phyloP scores from a whole-genome alignment of 2,888 invertebrate genomes.

The Pomacea canaliculata region DNA sequence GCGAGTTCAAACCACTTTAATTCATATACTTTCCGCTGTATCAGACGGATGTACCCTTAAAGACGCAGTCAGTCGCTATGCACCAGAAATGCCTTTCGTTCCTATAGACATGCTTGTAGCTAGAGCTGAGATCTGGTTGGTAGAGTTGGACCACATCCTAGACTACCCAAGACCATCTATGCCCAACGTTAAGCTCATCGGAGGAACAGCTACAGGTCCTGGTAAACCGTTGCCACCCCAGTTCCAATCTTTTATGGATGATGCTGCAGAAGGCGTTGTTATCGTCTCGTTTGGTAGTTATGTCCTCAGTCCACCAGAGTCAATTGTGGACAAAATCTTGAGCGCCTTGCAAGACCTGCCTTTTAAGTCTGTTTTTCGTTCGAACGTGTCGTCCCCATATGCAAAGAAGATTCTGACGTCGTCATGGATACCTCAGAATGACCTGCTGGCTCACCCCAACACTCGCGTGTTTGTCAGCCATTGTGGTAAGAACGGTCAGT shows the following conservation, averaged over 20 bases:
- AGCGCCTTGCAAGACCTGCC: conserved; percentile 30
- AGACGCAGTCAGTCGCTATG: conserved; percentile 28
- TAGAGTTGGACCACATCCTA: conserved; percentile 38
- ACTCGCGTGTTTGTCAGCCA: conserved; percentile 48
- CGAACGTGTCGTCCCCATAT: conserved; percentile 30
- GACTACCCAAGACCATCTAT: conserved; percentile 39
- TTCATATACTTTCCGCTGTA: background rate
- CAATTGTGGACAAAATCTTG: conserved; percentile 25
- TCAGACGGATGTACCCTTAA: conserved; percentile 2
- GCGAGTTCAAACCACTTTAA: conserved; percentile 21
- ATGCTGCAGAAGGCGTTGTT: conserved; percentile 35
- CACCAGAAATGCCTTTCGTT: conserved; percentile 35
- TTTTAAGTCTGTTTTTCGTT: conserved; percentile 30
- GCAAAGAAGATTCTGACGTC: conserved; percentile 33
- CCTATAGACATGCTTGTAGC: conserved; percentile 30
- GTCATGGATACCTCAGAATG: conserved; percentile 52
- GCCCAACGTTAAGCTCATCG: conserved; percentile 41
- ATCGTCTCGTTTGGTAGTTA: conserved; percentile 42
- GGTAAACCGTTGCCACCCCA: conserved; percentile 32
- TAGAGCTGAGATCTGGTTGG: conserved; percentile 31
- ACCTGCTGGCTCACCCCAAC: conserved; percentile 45
- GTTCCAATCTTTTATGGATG: conserved; percentile 34
- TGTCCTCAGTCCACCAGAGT: conserved; percentile 24
- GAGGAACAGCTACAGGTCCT: conserved; percentile 40
- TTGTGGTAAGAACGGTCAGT: conserved; percentile 50